Base-by-base conservation (phyloP, 2,888 invertebrate genomes). In the Drosophila tripunctata region DNA sequence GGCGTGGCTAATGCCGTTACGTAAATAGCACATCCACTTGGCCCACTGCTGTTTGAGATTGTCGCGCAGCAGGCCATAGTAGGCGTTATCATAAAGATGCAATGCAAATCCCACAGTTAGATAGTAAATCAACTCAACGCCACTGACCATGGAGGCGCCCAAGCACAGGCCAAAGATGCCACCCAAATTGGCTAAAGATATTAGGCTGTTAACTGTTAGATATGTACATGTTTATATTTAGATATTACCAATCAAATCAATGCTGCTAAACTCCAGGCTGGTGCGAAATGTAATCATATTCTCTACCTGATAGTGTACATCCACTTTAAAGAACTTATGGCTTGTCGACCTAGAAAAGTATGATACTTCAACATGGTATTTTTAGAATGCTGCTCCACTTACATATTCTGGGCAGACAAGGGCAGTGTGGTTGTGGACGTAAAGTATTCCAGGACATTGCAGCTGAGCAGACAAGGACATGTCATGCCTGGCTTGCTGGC, bases 101-200 rank as follows among this genome's bases (percentile, higher is more conserved):
- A 90, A 30, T 3, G 47, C 67, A 7, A 91, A 73, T 2, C 90
- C 90, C 56, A 90, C 71, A 1, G 90, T 89, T 14, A 90, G 55
- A 36, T 89, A 91, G 68, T 92, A 92, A 12, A 92, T n/a, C 10
- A 92, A 57, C 67, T 92, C 92, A 6, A 90, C 88, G 14, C 84
- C 90, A 71, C 92, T 92, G 40, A 92, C 84, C 63, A 92, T 78
- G 1, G 92, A 92, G 3, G 91, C 92, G 4, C 92, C 92, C 62
- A 92, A 66, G 62, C 92, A 92, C 1, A 92, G 89, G 2, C 92
- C 92, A 47, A 92, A 91, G 61, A 92, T 90, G 19, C 92, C 92
- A 6, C 92, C 92, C 68, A 92, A 91, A 36, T 91, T 91, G 6
- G 92, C 92, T 92, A 57, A 0, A 5, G 10, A 2, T 7, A 5